phyloP scores from a whole-genome alignment of 92 coral and sea anemone genomes.

The Scolanthus callimorphus region DNA sequence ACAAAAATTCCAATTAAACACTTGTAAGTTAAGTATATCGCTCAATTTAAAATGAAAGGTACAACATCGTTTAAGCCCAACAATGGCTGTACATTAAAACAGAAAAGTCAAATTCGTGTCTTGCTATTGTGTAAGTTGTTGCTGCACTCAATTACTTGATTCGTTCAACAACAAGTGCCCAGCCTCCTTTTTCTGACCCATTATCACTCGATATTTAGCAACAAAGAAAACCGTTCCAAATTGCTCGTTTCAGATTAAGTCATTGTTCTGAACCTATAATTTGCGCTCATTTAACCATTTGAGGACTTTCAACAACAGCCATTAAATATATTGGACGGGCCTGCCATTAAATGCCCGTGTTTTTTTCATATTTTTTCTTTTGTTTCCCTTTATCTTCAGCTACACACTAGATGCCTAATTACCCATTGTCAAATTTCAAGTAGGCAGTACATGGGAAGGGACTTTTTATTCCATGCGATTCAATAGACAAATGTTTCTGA shows the following conservation, averaged over 20 bases:
- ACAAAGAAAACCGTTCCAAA: background rate
- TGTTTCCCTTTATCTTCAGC: slow-evolving; percentile 9
- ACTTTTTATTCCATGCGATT: no score
- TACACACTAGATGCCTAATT: slow-evolving; percentile 15
- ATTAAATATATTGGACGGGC: slow-evolving; percentile 12
- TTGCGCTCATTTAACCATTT: slow-evolving; percentile 13
- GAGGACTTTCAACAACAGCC: slow-evolving; percentile 6
- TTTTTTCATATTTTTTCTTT: background rate
- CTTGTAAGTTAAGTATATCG: no score
- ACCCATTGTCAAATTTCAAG: slow-evolving; percentile 25
- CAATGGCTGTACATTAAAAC: no score
- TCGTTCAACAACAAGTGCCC: background rate
- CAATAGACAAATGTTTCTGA: no score
- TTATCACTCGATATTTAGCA: background rate
- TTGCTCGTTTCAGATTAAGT: slow-evolving; percentile 19
- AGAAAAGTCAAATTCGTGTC: background rate
- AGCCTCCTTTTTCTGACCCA: no score
- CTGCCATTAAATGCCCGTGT: background rate
- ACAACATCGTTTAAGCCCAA: no score
- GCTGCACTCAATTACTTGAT: background rate
- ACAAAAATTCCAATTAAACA: no score
- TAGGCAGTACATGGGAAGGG: no score
- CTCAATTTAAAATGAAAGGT: no score
- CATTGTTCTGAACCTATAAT: slow-evolving; percentile 44
- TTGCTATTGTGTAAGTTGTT: background rate